Conservation (phyloP, 1,140 invertebrate species). For the Dinoponera quadriceps region DNA sequence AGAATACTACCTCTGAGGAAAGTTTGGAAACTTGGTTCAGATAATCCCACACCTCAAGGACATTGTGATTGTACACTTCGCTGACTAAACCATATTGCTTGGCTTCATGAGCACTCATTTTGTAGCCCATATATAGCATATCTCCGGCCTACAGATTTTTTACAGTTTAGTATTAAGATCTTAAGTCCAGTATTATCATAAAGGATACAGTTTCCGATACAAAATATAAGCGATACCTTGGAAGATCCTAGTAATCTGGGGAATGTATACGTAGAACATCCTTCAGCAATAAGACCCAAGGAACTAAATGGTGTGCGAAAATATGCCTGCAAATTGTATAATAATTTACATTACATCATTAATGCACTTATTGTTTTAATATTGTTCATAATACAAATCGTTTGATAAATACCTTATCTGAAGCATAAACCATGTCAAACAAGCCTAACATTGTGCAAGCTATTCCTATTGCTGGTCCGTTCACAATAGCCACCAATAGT, state of each 20-base stretch:
- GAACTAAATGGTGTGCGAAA: conserved; percentile 95
- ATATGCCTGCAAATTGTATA: conserved; percentile 88
- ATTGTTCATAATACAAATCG: not conserved
- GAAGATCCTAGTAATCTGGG: conserved; percentile 92
- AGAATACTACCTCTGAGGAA: conserved; percentile 74
- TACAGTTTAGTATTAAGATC: conserved; percentile 36
- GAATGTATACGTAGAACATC: conserved; percentile 93
- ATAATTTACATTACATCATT: not conserved
- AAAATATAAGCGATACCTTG: conserved; percentile 86
- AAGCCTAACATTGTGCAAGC: conserved; percentile 93
- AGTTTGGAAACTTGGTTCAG: conserved; percentile 70
- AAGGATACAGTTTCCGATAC: not conserved
- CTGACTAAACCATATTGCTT: conserved; percentile 90
- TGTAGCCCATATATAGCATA: conserved; percentile 92
- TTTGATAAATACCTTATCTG: conserved; percentile 87
- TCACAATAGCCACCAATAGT: conserved; percentile 94
- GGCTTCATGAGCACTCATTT: conserved; percentile 92
- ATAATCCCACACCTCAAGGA: conserved; percentile 74
- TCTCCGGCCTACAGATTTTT: conserved; percentile 89
- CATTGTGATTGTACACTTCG: conserved; percentile 86
- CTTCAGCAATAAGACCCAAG: conserved; percentile 93
- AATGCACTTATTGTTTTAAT: not conserved
- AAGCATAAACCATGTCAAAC: conserved; percentile 96
- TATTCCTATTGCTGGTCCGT: conserved; percentile 98
- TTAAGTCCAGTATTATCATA: conserved; percentile 5